Conservation (phyloP, 2,888 invertebrate genomes). For the Standfussiana lucernea region DNA sequence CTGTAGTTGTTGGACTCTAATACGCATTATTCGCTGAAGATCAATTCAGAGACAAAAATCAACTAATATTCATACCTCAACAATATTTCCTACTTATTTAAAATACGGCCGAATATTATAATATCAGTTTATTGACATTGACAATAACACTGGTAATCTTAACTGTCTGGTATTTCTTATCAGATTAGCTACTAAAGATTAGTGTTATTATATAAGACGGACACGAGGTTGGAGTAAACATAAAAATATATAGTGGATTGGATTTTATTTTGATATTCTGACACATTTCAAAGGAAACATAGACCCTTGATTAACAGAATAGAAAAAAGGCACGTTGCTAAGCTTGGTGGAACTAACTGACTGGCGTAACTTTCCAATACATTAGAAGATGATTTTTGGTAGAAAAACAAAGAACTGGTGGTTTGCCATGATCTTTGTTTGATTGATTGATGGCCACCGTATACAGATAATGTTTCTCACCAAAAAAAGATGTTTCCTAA, state of each 20-base stretch:
- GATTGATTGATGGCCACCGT: neutral
- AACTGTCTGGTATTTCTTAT: constrained; percentile 67
- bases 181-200: constrained; percentile 49
- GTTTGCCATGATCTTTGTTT: no score
- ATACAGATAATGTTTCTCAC: neutral
- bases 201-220: constrained; percentile 37
- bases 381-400: neutral
- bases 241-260: neutral
- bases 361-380: neutral
- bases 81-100: neutral
- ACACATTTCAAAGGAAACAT: neutral
- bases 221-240: constrained; percentile 40
- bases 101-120: neutral
- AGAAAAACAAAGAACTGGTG: neutral
- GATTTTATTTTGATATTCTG: neutral
- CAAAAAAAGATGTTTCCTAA: neutral
- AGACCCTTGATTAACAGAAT: neutral
- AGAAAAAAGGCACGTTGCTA: neutral
- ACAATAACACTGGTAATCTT: constrained; percentile 57
- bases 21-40: neutral
- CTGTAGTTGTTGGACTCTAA: neutral
- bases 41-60: neutral
- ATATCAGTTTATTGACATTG: constrained; percentile 54
- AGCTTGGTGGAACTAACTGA: neutral
- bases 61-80: neutral